Base-by-base conservation (phyloP, 2,797 vertebrate genomes). In the Argyrosomus regius region DNA sequence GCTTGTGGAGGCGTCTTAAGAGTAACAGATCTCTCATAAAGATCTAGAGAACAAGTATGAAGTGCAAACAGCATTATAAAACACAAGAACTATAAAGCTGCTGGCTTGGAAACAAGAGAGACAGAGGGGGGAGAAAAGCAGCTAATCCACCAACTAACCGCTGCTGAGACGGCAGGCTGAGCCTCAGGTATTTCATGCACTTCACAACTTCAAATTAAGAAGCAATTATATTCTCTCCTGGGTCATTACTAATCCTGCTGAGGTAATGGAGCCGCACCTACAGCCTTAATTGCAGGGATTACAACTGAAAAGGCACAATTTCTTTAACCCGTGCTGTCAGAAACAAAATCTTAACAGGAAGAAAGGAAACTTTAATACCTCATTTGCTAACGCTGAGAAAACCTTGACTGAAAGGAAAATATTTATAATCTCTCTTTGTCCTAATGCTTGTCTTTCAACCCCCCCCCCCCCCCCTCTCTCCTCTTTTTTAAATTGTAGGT, bases 171-270 rank as follows among this genome's bases (percentile, higher is more conserved):
- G 84, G 83, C 78, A 90, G 79, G 68, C 84, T 89, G 88, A 88
- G 85, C 85, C 88, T 86, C 85, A 91, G 91, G 85, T 91, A 91
- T 90, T 92, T 91, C 81, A 86, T 85, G 87, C 84, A 84, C 81
- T 88, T 92, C 88, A 92, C 88, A 91, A 88, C 93, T 89, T 92
- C 86, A 94, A 93, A 94, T 94, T 91, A 92, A 92, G 88, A 91
- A 89, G 89, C 92, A 92, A 93, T 94, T 89, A 92, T 93, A 87
- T 90, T 93, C 87, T 90, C 84, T 89, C 82, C 80, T 78, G 89
- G 88, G 89, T 93, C 92, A 92, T 91, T 89, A 91, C 89, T 91
- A 90, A 91, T 89, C 91, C 88, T 84, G 76, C 50, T 85, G 78
- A 91, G 85, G 85, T 91, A 91, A 92, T 85, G 83, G 90, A 90